Evolutionary conservation across 1,140 invertebrate genomes (phyloP).

Genomic region (Calycopis cecrops): DNA sequence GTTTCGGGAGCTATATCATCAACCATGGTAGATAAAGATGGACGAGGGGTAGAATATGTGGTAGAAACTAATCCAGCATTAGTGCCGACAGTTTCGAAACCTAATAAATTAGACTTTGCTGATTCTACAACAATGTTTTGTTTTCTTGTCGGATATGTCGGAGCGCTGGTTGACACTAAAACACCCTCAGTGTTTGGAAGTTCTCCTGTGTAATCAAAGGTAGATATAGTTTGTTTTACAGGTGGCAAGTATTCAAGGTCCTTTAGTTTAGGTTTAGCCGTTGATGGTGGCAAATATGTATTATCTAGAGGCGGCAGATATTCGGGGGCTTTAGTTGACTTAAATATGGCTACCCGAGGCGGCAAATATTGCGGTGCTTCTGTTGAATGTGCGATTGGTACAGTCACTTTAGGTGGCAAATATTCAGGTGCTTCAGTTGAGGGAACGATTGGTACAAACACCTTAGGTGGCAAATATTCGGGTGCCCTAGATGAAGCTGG

Average conservation of each 20-base stretch:
- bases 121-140: slow-evolving; percentile 61
- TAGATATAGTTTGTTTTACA: slow-evolving; percentile 10
- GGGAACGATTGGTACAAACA: slow-evolving; percentile 26
- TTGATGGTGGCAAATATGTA: slow-evolving; percentile 28
- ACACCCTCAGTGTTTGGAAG: slow-evolving; percentile 19
- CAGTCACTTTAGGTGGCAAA: slow-evolving; percentile 21
- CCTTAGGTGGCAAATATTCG: slow-evolving; percentile 62
- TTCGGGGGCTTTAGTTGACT: slow-evolving; percentile 40
- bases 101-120: slow-evolving; percentile 61
- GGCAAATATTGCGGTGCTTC: slow-evolving; percentile 11
- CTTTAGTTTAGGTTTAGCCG: slow-evolving; percentile 11
- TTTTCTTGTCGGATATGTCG: slow-evolving; percentile 44
- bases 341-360: slow-evolving; percentile 16
- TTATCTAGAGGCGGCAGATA: slow-evolving; percentile 50
- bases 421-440: slow-evolving; percentile 22
- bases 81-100: slow-evolving; percentile 67
- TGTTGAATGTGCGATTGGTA: slow-evolving; percentile 12
- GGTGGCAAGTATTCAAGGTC: slow-evolving; percentile 16
- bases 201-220: slow-evolving; percentile 15
- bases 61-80: slow-evolving; percentile 62
- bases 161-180: slow-evolving; percentile 26
- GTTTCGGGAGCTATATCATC: slow-evolving; percentile 30
- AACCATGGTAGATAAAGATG: slow-evolving; percentile 34
- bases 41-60: slow-evolving; percentile 44
- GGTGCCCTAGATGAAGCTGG: slow-evolving; percentile 32